Conservation (phyloP, 2,888 invertebrate genomes). For the Branchipolynoe longqiensis region DNA sequence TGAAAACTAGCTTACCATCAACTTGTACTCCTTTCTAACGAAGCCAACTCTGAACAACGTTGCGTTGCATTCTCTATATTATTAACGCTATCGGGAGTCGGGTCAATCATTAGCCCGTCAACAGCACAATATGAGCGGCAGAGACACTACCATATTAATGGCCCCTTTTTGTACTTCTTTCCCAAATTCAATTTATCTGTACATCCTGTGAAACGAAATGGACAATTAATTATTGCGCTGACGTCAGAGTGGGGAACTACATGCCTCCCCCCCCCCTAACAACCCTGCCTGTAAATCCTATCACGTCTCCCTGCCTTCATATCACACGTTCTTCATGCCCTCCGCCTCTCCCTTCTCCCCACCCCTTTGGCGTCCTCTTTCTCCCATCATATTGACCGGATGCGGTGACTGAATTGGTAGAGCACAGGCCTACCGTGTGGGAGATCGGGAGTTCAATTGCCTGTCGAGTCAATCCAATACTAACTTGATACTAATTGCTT, state of each 20-base stretch:
- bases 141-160: neutral
- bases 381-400: too few relatives aligned
- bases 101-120: neutral
- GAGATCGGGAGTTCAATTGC: too few relatives aligned
- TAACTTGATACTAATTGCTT: too few relatives aligned
- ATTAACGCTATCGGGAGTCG: neutral
- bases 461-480: too few relatives aligned
- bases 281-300: neutral
- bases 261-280: too few relatives aligned
- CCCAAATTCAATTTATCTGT: constrained; percentile 8
- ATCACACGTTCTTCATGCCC: neutral
- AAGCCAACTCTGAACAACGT: too few relatives aligned
- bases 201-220: neutral
- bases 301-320: neutral
- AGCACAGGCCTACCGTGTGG: too few relatives aligned
- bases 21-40: neutral
- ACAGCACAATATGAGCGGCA: neutral
- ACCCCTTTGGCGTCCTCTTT: too few relatives aligned
- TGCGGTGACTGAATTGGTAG: too few relatives aligned
- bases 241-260: neutral
- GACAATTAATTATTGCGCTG: constrained; percentile 18
- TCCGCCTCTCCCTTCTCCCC: neutral
- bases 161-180: neutral
- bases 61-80: neutral
- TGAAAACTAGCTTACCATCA: neutral